Evolutionary conservation across 2,888 invertebrate genomes (phyloP).

Genomic region (Nephrotoma guestfalica): DNA sequence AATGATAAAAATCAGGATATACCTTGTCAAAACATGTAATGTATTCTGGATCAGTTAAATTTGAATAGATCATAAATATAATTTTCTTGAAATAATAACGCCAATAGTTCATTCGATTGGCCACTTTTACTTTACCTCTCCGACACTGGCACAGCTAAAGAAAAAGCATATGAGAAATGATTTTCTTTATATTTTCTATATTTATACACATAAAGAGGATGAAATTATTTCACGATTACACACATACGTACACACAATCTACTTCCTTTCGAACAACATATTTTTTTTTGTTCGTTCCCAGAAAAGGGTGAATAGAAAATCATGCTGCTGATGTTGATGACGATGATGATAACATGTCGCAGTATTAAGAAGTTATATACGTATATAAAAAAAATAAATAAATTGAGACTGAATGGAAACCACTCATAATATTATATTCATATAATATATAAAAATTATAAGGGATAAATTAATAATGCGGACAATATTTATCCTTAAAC

Average conservation of each 20-base stretch:
- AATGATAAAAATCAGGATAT: too few species aligned
- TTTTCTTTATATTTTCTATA: not conserved
- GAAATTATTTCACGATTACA: not conserved
- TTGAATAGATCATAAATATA: too few species aligned
- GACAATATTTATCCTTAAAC: not conserved
- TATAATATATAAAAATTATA: not conserved
- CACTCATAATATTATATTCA: not conserved
- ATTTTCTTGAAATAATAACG: too few species aligned
- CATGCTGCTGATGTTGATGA: not conserved
- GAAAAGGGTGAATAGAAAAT: not conserved
- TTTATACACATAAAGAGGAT: not conserved
- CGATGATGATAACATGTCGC: not conserved
- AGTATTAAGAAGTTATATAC: not conserved
- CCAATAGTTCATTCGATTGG: too few species aligned
- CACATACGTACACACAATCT: not conserved
- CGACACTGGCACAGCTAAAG: not conserved
- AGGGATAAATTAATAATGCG: not conserved
- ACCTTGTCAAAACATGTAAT: too few species aligned
- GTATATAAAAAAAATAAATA: not conserved
- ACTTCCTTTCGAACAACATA: not conserved
- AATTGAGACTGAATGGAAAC: not conserved
- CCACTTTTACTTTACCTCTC: not conserved
- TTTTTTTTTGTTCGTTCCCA: not conserved
- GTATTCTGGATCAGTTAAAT: too few species aligned
- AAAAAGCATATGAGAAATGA: not conserved